Evolutionary conservation across 2,888 invertebrate genomes (phyloP).

Genomic region (Caenorhabditis parvicauda): DNA sequence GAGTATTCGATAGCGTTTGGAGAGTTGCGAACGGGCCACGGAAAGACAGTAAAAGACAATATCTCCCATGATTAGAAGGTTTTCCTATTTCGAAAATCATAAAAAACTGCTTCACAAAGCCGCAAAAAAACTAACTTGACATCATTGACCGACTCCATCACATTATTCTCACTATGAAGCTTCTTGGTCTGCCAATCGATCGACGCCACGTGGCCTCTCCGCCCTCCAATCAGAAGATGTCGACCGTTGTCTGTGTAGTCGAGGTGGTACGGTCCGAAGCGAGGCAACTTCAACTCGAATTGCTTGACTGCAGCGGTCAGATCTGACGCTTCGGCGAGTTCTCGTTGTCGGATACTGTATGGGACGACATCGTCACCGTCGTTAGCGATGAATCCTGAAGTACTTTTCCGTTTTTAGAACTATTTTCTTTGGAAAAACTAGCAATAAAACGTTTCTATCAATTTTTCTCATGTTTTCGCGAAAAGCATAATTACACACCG

Average conservation of each 20-base stretch:
- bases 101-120: constrained; percentile 3
- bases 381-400: constrained; percentile 18
- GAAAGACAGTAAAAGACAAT: too few relatives aligned
- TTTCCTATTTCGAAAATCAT: too few relatives aligned
- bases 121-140: constrained; percentile 69
- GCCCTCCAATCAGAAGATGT: constrained; percentile 72
- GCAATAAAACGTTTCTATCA: constrained; percentile 14
- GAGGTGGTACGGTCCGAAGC: constrained; percentile 67
- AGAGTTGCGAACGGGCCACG: too few relatives aligned
- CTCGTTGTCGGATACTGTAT: constrained; percentile 72
- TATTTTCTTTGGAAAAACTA: too few relatives aligned
- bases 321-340: constrained; percentile 81
- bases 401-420: neutral
- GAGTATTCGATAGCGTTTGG: too few relatives aligned
- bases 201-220: constrained; percentile 87
- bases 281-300: constrained; percentile 65
- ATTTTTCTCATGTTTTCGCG: too few relatives aligned
- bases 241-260: constrained; percentile 67
- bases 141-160: constrained; percentile 91
- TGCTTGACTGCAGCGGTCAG: constrained; percentile 82
- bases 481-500: too few relatives aligned
- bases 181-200: constrained; percentile 97
- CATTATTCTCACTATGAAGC: constrained; percentile 90
- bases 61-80: too few relatives aligned
- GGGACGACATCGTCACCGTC: constrained; percentile 38